Conservation (phyloP, 2,113 vertebrate genomes). For the Rafetus swinhoei region DNA sequence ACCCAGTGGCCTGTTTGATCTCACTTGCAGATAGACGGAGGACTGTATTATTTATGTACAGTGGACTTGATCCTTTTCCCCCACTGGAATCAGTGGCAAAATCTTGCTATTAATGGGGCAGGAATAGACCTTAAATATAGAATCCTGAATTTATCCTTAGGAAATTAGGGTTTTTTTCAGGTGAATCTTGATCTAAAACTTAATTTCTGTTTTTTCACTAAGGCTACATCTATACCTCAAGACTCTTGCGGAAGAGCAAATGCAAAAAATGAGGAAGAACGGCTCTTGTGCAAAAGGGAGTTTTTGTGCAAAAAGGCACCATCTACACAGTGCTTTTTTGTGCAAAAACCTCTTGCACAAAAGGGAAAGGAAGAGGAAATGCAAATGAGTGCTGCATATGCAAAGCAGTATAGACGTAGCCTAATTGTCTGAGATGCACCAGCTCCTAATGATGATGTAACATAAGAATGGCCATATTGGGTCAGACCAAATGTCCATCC, state of each 20-base stretch:
- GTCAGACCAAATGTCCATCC: too few relatives aligned
- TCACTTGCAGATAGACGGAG: accelerated
- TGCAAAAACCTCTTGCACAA: too few relatives aligned
- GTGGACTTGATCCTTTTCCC: accelerated
- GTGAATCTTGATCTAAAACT: neutral
- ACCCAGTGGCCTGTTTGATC: accelerated
- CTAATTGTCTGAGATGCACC: neutral
- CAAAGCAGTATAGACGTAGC: too few relatives aligned
- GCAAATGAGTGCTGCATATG: too few relatives aligned
- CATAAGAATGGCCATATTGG: too few relatives aligned
- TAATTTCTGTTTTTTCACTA: neutral
- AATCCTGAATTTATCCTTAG: neutral
- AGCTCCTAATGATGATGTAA: neutral
- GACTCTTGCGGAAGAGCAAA: too few relatives aligned
- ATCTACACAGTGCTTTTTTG: too few relatives aligned
- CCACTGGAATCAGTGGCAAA: accelerated
- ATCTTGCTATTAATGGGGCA: neutral
- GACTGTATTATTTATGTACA: accelerated
- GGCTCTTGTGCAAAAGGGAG: too few relatives aligned
- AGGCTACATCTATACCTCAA: too few relatives aligned
- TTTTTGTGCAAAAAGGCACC: too few relatives aligned
- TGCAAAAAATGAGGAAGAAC: too few relatives aligned
- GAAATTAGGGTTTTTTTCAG: neutral
- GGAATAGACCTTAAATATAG: neutral
- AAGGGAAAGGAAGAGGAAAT: too few relatives aligned